These are phyloP conservation scores for Artemia sp. DNA, from an alignment of 2,888 invertebrate genomes.

Conservation along the genomic window DNA sequence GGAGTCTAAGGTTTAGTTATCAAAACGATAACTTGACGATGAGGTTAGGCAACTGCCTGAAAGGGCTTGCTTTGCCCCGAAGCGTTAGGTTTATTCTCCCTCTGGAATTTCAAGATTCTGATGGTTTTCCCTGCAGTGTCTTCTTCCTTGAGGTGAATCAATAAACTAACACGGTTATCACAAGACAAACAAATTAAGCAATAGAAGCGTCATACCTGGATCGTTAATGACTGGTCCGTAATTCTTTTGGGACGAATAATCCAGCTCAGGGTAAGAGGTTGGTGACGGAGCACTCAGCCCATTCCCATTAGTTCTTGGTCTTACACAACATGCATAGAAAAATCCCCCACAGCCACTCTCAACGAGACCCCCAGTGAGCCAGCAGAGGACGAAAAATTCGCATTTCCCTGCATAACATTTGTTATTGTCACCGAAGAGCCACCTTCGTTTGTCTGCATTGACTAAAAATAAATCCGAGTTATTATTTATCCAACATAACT, in stretches of 20 bases:
- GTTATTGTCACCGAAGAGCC: constrained; percentile 30
- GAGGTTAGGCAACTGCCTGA: too few species aligned
- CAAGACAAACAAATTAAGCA: too few species aligned
- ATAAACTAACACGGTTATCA: too few species aligned
- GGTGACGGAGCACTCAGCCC: constrained; percentile 40
- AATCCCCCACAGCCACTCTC: constrained; percentile 64
- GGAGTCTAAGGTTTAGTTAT: too few species aligned
- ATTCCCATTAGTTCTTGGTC: constrained; percentile 40
- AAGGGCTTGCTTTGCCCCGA: too few species aligned
- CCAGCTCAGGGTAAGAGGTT: constrained; percentile 34
- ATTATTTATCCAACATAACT: too few species aligned
- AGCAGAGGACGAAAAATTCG: constrained; percentile 78
- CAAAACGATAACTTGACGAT: too few species aligned
- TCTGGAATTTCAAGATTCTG: too few species aligned
- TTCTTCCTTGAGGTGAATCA: too few species aligned
- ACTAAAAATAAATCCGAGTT: neutral
- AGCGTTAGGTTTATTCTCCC: too few species aligned
- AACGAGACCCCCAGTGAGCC: constrained; percentile 70
- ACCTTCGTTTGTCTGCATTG: neutral
- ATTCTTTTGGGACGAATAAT: constrained; percentile 35
- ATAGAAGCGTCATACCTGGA: constrained; percentile 46
- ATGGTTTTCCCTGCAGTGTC: too few species aligned
- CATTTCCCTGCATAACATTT: constrained; percentile 56
- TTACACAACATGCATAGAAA: constrained; percentile 70
- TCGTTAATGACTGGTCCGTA: constrained; percentile 59